phyloP scores from a whole-genome alignment of 2,888 invertebrate species.

The Rhodophaea formosa region DNA sequence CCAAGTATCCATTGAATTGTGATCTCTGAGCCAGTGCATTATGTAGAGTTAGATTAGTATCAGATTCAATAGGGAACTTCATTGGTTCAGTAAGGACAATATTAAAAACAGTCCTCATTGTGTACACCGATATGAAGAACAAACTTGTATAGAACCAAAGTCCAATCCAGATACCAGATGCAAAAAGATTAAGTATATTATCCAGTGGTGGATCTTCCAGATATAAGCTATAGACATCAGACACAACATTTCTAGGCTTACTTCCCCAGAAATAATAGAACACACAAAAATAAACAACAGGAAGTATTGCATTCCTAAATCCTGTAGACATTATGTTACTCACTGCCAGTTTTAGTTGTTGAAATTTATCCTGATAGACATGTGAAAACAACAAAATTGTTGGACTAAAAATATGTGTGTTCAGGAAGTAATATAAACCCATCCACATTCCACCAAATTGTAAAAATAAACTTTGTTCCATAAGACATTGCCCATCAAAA shows the following conservation, averaged over 20 bases:
- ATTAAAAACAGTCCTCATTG: constrained; percentile 86
- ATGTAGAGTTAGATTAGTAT: constrained; percentile 76
- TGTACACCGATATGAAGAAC: constrained; percentile 85
- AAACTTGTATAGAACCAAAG: constrained; percentile 86
- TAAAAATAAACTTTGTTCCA: constrained; percentile 85
- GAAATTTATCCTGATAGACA: constrained; percentile 85
- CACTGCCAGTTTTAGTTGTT: constrained; percentile 83
- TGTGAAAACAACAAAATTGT: constrained; percentile 84
- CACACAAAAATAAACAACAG: constrained; percentile 82
- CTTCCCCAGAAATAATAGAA: constrained; percentile 84
- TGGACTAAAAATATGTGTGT: constrained; percentile 76
- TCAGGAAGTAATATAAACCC: constrained; percentile 81
- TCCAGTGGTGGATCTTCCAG: constrained; percentile 77
- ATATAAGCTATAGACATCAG: constrained; percentile 76
- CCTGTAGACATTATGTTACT: constrained; percentile 80
- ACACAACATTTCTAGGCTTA: constrained; percentile 73
- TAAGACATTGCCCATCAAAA: constrained; percentile 80
- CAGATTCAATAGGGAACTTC: constrained; percentile 82
- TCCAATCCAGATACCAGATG: constrained; percentile 80
- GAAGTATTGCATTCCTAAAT: constrained; percentile 81
- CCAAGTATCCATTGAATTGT: constrained; percentile 87
- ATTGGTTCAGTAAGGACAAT: constrained; percentile 86
- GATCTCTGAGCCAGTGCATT: constrained; percentile 83
- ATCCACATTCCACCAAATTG: constrained; percentile 85
- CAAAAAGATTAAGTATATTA: constrained; percentile 67